phyloP scores from a whole-genome alignment of 1,140 invertebrate genomes.

The Antheraea mylitta region DNA sequence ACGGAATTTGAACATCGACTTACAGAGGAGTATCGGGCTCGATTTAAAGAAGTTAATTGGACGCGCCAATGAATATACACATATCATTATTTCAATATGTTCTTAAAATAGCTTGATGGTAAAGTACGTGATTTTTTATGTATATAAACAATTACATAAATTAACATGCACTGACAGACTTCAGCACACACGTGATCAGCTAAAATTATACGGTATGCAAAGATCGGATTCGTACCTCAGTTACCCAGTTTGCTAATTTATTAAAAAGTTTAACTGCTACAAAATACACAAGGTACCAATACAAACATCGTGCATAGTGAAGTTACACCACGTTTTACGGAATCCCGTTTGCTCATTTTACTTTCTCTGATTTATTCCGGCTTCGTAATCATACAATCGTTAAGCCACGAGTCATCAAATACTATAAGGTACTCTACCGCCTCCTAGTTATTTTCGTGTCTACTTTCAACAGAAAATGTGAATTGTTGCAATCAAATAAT shows the following conservation, averaged over 20 bases:
- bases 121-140: no score
- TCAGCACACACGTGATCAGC: background rate
- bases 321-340: background rate
- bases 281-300: background rate
- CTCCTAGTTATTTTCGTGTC: no score
- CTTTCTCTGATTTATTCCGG: slow-evolving; percentile 1
- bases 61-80: no score
- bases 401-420: background rate
- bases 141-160: no score
- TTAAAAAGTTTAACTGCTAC: background rate
- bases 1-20: no score
- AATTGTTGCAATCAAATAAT: no score
- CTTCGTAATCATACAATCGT: background rate
- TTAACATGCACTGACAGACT: background rate
- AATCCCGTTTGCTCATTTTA: background rate
- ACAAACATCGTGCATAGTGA: background rate
- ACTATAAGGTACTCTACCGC: background rate
- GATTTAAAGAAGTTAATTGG: no score
- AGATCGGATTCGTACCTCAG: background rate
- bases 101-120: no score
- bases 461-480: no score
- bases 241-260: background rate
- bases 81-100: no score
- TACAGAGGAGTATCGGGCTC: no score
- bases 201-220: background rate